Evolutionary conservation across 2,797 vertebrate genomes (phyloP).

Genomic region (Heliangelus exortis): DNA sequence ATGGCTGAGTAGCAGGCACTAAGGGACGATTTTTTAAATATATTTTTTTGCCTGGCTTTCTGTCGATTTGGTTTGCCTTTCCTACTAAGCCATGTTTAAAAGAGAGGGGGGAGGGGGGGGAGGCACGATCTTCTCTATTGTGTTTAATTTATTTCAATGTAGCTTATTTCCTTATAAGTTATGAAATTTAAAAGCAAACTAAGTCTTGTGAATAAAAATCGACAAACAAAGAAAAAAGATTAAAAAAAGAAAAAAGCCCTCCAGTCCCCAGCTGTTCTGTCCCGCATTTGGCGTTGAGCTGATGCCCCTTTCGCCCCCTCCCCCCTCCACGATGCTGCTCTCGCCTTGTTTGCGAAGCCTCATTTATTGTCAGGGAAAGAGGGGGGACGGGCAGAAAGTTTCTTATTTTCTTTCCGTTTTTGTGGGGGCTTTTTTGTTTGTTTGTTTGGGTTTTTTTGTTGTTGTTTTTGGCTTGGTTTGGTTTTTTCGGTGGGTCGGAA

Average conservation of each 20-base stretch:
- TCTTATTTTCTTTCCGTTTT: background rate
- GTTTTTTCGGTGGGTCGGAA: no score
- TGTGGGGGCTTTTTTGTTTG: no score
- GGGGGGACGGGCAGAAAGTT: background rate
- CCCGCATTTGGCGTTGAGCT: background rate
- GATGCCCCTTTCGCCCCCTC: background rate
- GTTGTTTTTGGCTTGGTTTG: no score
- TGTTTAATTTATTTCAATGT: conserved; percentile 92
- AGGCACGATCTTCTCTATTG: conserved; percentile 61
- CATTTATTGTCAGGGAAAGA: background rate
- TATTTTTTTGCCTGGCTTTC: conserved; percentile 70
- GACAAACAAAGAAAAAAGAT: conserved; percentile 57
- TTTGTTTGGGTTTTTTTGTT: no score
- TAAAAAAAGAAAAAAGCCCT: background rate
- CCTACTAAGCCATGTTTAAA: conserved; percentile 69
- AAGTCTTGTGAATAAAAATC: conserved; percentile 81
- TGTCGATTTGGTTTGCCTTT: conserved; percentile 51
- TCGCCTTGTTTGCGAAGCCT: background rate
- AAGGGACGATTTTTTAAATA: conserved; percentile 11
- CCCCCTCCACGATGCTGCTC: background rate
- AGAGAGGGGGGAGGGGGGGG: background rate
- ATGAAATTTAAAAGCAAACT: conserved; percentile 74
- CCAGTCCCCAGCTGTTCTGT: conserved; percentile 16
- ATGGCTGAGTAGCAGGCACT: conserved; percentile 28
- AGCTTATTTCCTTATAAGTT: conserved; percentile 84